phyloP scores from a whole-genome alignment of 1,140 invertebrate genomes.

The Paraescarpia echinospica region DNA sequence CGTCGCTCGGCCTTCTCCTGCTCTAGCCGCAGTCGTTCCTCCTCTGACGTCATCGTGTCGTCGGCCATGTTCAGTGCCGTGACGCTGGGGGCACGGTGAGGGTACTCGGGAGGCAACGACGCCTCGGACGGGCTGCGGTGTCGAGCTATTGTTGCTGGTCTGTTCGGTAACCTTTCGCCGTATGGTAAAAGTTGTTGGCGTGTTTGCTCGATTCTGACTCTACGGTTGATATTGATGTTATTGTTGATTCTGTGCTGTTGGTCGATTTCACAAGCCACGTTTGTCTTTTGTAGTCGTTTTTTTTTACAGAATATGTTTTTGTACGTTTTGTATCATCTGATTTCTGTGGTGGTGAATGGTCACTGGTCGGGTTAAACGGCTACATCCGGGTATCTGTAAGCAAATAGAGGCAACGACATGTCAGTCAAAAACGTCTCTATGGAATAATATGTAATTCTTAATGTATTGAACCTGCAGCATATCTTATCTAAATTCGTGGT shows the following conservation, averaged over 20 bases:
- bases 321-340: background rate
- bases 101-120: background rate
- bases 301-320: background rate
- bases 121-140: background rate
- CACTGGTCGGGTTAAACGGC: background rate
- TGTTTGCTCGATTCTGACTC: background rate
- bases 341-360: background rate
- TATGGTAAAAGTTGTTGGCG: background rate
- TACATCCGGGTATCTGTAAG: background rate
- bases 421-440: background rate
- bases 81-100: background rate
- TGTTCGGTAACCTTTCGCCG: background rate
- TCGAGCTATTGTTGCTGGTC: background rate
- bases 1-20: constrained; percentile 1
- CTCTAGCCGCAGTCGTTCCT: background rate
- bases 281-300: background rate
- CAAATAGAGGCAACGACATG: background rate
- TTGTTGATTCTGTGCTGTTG: background rate
- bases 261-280: background rate
- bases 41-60: constrained; percentile 2
- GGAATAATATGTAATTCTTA: background rate
- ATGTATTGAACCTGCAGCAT: background rate
- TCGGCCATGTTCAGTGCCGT: background rate
- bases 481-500: too few relatives aligned
- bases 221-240: background rate